Evolutionary conservation across 2,888 invertebrate genomes (phyloP).

Genomic region (Fragum fragum): DNA sequence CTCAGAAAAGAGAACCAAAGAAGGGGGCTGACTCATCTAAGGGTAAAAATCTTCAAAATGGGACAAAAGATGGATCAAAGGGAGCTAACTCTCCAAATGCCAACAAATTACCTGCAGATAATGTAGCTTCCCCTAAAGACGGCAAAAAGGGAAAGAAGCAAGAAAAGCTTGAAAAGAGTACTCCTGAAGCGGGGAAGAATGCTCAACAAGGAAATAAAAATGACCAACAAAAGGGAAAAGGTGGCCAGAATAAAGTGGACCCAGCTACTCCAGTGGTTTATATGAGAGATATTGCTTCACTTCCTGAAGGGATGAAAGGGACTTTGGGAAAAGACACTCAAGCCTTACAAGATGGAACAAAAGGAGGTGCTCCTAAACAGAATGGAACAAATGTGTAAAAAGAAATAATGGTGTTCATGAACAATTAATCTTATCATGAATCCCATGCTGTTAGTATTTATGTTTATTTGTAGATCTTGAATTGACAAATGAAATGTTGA

Average conservation of each 20-base stretch:
- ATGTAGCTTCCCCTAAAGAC: no score
- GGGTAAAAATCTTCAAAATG: neutral
- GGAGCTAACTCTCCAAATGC: neutral
- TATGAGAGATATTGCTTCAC: neutral
- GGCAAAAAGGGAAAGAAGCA: no score
- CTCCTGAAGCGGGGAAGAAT: no score
- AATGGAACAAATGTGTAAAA: neutral
- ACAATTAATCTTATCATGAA: no score
- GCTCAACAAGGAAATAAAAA: neutral
- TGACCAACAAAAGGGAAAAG: neutral
- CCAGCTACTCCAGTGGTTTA: neutral
- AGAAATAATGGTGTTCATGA: no score
- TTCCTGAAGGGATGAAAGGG: neutral
- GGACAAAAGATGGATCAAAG: neutral
- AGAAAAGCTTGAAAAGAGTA: no score
- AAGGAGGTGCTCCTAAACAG: neutral
- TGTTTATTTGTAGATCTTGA: no score
- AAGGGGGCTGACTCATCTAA: neutral
- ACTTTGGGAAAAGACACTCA: no score
- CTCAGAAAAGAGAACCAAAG: neutral
- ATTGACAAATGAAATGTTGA: no score
- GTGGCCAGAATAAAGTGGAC: neutral
- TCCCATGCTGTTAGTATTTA: no score
- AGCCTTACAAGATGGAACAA: neutral
- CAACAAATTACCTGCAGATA: neutral